Conservation (phyloP, 2,797 vertebrate species). For the Pristis pectinata region DNA sequence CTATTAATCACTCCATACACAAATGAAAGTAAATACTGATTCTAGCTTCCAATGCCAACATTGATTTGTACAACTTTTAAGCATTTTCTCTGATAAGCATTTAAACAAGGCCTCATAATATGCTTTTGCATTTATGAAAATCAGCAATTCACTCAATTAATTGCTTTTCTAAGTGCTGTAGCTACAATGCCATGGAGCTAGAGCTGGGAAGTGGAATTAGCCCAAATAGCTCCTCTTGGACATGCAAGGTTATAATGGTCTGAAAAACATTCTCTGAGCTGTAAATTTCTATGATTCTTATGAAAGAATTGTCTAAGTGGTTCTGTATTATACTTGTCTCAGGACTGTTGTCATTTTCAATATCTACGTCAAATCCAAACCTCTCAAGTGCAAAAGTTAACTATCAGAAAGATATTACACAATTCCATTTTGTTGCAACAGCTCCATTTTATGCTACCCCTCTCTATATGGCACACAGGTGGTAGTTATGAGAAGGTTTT, state of each 20-base stretch:
- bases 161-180: too few relatives aligned
- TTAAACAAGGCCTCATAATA: background rate
- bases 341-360: background rate
- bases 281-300: too few relatives aligned
- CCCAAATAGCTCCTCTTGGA: too few relatives aligned
- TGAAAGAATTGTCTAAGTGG: background rate
- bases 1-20: background rate
- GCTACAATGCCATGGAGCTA: too few relatives aligned
- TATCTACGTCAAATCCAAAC: background rate
- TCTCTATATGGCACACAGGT: background rate
- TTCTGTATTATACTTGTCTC: background rate
- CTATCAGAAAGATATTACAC: too few relatives aligned
- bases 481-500: background rate
- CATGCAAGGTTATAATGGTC: too few relatives aligned
- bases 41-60: background rate
- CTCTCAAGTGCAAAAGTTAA: background rate
- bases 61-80: background rate
- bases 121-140: constrained; percentile 6
- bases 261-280: background rate
- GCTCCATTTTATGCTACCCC: background rate
- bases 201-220: too few relatives aligned
- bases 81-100: too few relatives aligned
- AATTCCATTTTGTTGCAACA: background rate
- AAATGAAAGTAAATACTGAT: background rate
- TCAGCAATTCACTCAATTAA: background rate